Evolutionary conservation across 1,140 invertebrate genomes (phyloP).

Genomic region (Drosophila aff.): DNA sequence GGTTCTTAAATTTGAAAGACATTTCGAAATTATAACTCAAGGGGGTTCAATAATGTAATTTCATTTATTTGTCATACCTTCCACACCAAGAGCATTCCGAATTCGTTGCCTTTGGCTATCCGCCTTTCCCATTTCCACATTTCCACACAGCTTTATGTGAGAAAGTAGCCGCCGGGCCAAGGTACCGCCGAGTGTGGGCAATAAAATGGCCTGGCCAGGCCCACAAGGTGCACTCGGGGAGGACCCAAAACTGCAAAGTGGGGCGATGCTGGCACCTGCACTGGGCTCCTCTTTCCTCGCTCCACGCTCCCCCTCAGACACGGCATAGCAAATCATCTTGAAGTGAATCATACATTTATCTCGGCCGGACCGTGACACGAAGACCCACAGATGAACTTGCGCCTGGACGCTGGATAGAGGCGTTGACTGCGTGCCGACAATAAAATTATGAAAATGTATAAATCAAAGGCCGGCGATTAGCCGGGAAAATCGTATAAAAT

Average conservation of each 20-base stretch:
- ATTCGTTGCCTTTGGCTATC: slow-evolving; percentile 3
- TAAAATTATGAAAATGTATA: slow-evolving; percentile 77
- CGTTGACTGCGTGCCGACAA: slow-evolving; percentile 69
- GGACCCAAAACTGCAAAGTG: slow-evolving; percentile 34
- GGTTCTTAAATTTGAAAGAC: background rate
- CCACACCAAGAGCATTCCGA: slow-evolving; percentile 14
- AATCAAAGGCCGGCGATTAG: slow-evolving; percentile 56
- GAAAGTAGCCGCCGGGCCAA: slow-evolving; percentile 54
- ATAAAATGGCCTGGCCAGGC: slow-evolving; percentile 53
- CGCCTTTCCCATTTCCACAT: slow-evolving; percentile 1
- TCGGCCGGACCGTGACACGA: slow-evolving; percentile 39
- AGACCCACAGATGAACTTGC: slow-evolving; percentile 38
- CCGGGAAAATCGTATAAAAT: slow-evolving; percentile 60
- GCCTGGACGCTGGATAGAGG: slow-evolving; percentile 62
- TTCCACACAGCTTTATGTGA: slow-evolving; percentile 34
- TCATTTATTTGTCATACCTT: background rate
- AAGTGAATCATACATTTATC: slow-evolving; percentile 79
- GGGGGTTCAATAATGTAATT: background rate
- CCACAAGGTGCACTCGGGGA: slow-evolving; percentile 20
- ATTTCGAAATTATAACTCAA: background rate
- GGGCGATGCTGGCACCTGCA: slow-evolving; percentile 54
- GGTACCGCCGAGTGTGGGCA: slow-evolving; percentile 20
- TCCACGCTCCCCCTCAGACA: background rate
- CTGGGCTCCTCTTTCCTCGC: slow-evolving; percentile 3
- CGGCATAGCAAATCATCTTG: slow-evolving; percentile 67